Base-by-base conservation (phyloP, 2,797 vertebrate species). In the Urocyon cinereoargenteus region DNA sequence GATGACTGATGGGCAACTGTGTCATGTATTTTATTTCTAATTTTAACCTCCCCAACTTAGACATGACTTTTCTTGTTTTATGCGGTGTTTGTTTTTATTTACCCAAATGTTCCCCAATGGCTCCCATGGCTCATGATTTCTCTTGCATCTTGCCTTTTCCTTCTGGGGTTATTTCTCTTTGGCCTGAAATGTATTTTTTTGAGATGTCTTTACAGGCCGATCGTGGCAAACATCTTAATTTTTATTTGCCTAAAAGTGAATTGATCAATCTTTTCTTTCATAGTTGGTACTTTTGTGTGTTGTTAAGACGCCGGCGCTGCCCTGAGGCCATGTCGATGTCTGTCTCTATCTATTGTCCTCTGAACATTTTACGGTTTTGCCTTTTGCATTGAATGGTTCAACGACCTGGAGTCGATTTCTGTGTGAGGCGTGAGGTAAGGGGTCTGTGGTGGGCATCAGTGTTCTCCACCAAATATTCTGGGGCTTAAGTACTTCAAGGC, bases 301-400 rank as follows among this genome's bases (percentile, higher is more conserved):
- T 45, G 34, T 53, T n/a, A 77, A 68, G 68, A 53, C 4, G 15
- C 22, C 14, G 5, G 55, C 7, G n/a, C 66, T 72, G 55, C 26
- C 15, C 64, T 0, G 1, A 45, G 21, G 66, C 57, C 73, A 6
- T 24, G 28, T 26, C 6, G 5, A 11, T 4, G 22, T 78, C 40
- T 3, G 14, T 55, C 34, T 45, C 0, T 61, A 0, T 45, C 0
- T 61, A 0, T 11, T 2, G 34, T 34, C 31, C 26, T 72, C 55
- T 49, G 6, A 49, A 14, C 6, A 6, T 7, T 68, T 12, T 3
- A 5, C 0, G 10, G 72, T 24, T 62, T 53, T 12, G 22, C 18
- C 34, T 78, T 40, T 49, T 3, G 14, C 2, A 0, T 12, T 59
- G 45, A 66, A 13, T 4, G 4, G 28, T 24, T 15, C 24, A 79